Base-by-base conservation (phyloP, 1,140 invertebrate genomes). In the Popillia japonica region DNA sequence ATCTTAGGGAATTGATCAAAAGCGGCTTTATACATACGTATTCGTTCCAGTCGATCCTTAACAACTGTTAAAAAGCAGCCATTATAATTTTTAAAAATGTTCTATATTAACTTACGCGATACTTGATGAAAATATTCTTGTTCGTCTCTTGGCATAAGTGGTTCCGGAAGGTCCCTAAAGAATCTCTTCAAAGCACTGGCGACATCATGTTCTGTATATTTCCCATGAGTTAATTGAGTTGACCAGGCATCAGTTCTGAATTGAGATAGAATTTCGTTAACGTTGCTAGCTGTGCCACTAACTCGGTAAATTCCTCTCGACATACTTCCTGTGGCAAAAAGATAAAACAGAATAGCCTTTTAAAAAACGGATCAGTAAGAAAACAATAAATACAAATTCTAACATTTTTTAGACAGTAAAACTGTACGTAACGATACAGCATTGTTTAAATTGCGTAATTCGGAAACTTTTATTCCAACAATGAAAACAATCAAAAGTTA, bases 281-380 rank as follows among this genome's bases (percentile, higher is more conserved):
- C 91, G n/a, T 92, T 91, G n/a, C 91, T 91, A 79, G 91, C 92
- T 9, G 93, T 92, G 0, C 95, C 96, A 42, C 92, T 92, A 55
- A 92, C 90, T 22, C 96, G 89, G 86, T 97, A 98, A 83, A 98
- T 96, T 0, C 96, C 96, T 86, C 95, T 93, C 8, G 93, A 90
- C 87, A 95, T 91, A 82, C 93, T 93, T 27, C 95, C 93, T 95
- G 85, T 20, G 87, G 86, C 55, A 61, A 34, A 14, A 59, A 61
- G 11, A n/a, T 22, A 27, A 10, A 61, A 17, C 41, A 72, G 72
- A 73, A 8, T 22, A 55, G n/a, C 44, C 41, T 9, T 34, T 34
- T 34, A 34, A 34, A 34, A 34, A 34, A 1, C 27, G 1, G 27
- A 34, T 34, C 1, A 34, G 27, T 34, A 34, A 34, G 27, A 34